These are phyloP conservation scores for Conistra vaccinii DNA, from an alignment of 2,888 invertebrate species.

Conservation along the genomic window DNA sequence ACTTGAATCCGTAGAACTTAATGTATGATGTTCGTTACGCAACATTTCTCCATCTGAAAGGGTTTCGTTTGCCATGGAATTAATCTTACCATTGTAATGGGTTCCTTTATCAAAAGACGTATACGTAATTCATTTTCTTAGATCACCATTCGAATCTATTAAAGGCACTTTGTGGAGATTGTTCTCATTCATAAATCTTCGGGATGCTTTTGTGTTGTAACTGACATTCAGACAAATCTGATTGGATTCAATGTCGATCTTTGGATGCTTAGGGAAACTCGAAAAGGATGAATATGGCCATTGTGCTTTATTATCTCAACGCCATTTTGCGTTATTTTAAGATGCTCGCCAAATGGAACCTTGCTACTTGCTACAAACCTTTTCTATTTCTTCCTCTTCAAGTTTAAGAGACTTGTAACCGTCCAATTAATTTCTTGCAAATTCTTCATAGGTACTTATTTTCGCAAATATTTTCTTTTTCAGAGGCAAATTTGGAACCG, in stretches of 20 bases:
- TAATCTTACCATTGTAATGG: slow-evolving; percentile 46
- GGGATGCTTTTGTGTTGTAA: slow-evolving; percentile 26
- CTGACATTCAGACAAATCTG: slow-evolving; percentile 18
- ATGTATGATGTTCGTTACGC: slow-evolving; percentile 46
- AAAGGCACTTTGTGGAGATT: slow-evolving; percentile 25
- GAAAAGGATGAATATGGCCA: background rate
- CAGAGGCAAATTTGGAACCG: slow-evolving; percentile 99
- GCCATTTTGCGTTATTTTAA: background rate
- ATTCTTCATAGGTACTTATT: background rate
- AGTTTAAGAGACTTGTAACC: background rate
- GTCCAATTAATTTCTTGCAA: too few relatives aligned
- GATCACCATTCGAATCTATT: slow-evolving; percentile 41
- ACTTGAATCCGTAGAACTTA: slow-evolving; percentile 24
- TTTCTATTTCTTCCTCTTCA: background rate
- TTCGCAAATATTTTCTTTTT: slow-evolving; percentile 32
- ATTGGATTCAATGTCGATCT: slow-evolving; percentile 8
- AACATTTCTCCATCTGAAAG: slow-evolving; percentile 42
- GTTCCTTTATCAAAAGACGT: slow-evolving; percentile 36
- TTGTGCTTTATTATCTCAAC: background rate
- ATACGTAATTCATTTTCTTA: slow-evolving; percentile 40
- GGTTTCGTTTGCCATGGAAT: slow-evolving; percentile 33
- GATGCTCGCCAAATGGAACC: background rate
- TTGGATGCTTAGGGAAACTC: background rate
- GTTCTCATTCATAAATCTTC: slow-evolving; percentile 40
- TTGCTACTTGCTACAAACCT: background rate